Evolutionary conservation across 1,140 invertebrate species (phyloP).

Genomic region (Aleiodes sp.): DNA sequence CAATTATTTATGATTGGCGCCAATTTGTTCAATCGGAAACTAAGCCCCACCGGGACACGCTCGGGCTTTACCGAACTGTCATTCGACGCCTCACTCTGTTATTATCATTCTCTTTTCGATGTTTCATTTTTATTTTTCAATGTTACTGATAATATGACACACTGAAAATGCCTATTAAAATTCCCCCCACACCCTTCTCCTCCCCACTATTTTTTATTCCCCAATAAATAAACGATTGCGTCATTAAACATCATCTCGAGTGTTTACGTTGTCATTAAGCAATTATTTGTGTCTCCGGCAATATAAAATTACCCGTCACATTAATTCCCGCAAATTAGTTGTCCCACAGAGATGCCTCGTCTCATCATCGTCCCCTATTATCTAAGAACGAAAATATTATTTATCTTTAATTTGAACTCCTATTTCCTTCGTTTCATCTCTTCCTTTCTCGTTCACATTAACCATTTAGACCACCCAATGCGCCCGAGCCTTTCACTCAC

Average conservation of each 20-base stretch:
- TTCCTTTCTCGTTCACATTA: neutral
- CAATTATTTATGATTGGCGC: constrained; percentile 59
- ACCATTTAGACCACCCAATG: constrained; percentile 42
- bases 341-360: neutral
- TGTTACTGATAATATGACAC: neutral
- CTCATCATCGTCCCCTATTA: neutral
- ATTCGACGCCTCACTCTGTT: neutral
- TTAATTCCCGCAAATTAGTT: neutral
- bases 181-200: too few relatives aligned
- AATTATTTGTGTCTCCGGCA: too few relatives aligned
- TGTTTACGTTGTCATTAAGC: constrained; percentile 20
- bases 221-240: too few relatives aligned
- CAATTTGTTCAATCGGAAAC: constrained; percentile 51
- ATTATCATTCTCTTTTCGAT: constrained; percentile 4
- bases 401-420: neutral
- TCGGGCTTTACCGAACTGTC: constrained; percentile 38
- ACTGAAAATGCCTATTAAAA: too few relatives aligned
- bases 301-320: neutral
- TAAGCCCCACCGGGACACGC: constrained; percentile 45
- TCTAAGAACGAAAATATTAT: neutral
- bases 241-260: too few relatives aligned
- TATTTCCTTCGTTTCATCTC: neutral
- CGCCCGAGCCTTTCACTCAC: constrained; percentile 42
- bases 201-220: too few relatives aligned
- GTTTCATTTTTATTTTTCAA: neutral